Evolutionary conservation across 2,888 invertebrate species (phyloP).

Genomic region (Parnassius smintheus): DNA sequence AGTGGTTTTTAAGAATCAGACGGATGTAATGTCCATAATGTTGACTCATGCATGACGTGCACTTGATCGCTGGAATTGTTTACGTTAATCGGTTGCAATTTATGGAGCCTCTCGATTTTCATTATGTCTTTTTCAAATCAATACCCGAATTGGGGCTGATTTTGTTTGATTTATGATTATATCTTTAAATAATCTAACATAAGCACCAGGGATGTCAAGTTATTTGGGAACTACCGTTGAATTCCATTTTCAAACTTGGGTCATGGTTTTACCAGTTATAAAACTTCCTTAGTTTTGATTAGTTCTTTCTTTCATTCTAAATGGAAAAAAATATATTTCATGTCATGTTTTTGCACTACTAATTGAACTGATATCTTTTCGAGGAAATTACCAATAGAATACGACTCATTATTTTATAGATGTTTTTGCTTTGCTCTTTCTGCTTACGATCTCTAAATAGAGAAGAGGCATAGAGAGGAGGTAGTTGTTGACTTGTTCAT

Average conservation of each 20-base stretch:
- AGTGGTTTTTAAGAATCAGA: slow-evolving; percentile 68
- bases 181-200: too few relatives aligned
- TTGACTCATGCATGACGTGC: slow-evolving; percentile 79
- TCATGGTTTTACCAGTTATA: too few relatives aligned
- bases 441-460: not conserved
- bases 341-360: not conserved
- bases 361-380: not conserved
- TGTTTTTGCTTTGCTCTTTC: not conserved
- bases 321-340: not conserved
- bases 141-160: not conserved
- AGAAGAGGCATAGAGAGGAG: too few relatives aligned
- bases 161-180: too few relatives aligned
- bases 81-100: slow-evolving; percentile 39
- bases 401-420: not conserved
- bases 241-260: not conserved
- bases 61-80: slow-evolving; percentile 71
- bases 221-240: not conserved
- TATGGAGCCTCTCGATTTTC: slow-evolving; percentile 14
- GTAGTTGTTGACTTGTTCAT: too few relatives aligned
- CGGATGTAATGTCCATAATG: slow-evolving; percentile 75
- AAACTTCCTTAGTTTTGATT: too few relatives aligned
- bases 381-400: not conserved
- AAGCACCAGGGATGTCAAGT: too few relatives aligned
- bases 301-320: not conserved
- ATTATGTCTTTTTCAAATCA: not conserved